Evolutionary conservation across 2,797 vertebrate genomes (phyloP), one percentile per base, ranked within the genome.

Genomic region (Octomys mimax): DNA sequence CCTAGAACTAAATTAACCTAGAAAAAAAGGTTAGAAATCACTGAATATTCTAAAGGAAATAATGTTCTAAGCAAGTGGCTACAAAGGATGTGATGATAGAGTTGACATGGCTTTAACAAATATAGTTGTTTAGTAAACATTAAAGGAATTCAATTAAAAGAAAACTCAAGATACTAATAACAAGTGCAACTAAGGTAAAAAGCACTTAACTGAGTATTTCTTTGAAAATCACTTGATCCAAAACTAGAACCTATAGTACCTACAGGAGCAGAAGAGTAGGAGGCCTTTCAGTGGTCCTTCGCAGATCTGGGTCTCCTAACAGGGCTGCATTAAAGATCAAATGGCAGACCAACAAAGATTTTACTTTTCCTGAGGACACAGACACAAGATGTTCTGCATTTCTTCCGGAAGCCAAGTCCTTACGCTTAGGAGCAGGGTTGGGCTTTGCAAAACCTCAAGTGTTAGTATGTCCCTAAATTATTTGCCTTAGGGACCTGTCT

Each of bases 21-120:
- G 92, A 9, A 93, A 9, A 91, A 79, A 87, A 36, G 59, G 64
- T 89, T 89, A 84, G n/a, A 31, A 96, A 94, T 6, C 39, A 92
- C 26, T 80, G 19, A 73, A 57, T 85, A 95, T 52, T 62, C 78
- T 78, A 87, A 46, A 89, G 79, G 42, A 89, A 94, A 92, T 85
- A 90, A 90, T 86, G 2, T 64, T 31, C 90, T 92, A 80, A 93
- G 46, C 26, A 89, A 87, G 61, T 66, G 71, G 33, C 18, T 90
- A 89, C 2, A 86, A 86, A 54, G 92, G 62, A 75, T 52, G 18
- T 75, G 84, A 26, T 59, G 85, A 92, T 5, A 46, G 4, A 77
- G 71, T 87, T 95, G 26, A 89, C 70, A 64, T 81, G 31, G 5
- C 21, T 90, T 87, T 62, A 6, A 57, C 93, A 94, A 91, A 75